Base-by-base conservation (phyloP, 2,797 vertebrate species). In the Enteromius argenteus region DNA sequence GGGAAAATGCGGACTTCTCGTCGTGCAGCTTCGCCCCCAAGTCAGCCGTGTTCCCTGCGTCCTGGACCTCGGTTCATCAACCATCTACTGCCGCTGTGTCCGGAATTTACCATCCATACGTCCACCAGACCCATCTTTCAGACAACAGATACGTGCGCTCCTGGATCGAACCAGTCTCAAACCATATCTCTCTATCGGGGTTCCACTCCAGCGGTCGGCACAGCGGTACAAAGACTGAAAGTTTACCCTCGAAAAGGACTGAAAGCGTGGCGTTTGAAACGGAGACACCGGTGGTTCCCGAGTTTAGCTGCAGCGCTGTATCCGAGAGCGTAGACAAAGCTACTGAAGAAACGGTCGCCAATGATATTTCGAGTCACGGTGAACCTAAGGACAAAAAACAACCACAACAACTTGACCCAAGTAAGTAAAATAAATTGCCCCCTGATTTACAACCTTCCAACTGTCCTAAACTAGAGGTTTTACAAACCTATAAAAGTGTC, bases 401-500 rank as follows among this genome's bases (percentile, higher is more conserved):
- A 68, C 71, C 96, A 94, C 96, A 95, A 95, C 96, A 98, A 97
- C 96, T 99, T 96, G 97, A 99, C 96, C 97, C 97, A 96, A 99
- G 98, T 99, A 97, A 99, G 97, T 97, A 92, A 93, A 95, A 95
- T 92, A 94, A 97, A 97, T 96, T 95, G 95, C 96, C 88, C 90
- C 85, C 89, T 98, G 97, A 99, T 99, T 99, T 99, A 99, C 96
- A 97, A 91, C 97, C 92, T 89, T 32, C 90, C 96, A 96, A 97
- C 96, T 96, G 96, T 95, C 97, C 97, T 97, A 97, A 98, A 97
- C 96, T 95, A 94, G 95, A 96, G 96, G 94, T 99, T 99, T 99
- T 99, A 99, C 97, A 97, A 97, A 99, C 97, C 98, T 97, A 99
- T 99, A 98, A 99, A 99, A 98, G 96, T 97, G 97, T 98, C 97